phyloP scores from a whole-genome alignment of 2,113 vertebrate species.

The Potamarius usumacintae region DNA sequence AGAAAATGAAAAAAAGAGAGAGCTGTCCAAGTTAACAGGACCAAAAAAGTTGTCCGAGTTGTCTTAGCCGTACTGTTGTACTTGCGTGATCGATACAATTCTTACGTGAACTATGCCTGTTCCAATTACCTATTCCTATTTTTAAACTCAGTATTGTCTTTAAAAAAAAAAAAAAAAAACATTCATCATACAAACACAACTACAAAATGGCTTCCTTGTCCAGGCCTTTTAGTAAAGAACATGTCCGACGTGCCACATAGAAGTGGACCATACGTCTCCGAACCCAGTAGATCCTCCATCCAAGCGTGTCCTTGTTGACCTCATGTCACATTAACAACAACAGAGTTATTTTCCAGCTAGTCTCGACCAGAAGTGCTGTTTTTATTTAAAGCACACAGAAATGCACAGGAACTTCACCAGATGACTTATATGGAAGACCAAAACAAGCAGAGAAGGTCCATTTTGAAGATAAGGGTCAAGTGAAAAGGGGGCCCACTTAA shows the following conservation, averaged over 20 bases:
- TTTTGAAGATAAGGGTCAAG: slow-evolving; percentile 68
- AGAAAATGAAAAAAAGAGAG: background rate
- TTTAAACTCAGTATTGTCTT: background rate
- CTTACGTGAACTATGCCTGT: background rate
- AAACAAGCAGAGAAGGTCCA: slow-evolving; percentile 48
- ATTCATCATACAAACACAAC: background rate
- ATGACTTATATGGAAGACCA: slow-evolving; percentile 28
- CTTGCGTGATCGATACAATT: too few species aligned
- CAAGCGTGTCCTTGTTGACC: background rate
- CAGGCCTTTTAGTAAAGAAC: background rate
- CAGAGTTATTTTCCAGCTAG: background rate
- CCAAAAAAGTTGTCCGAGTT: background rate
- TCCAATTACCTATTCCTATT: background rate
- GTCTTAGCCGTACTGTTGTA: background rate
- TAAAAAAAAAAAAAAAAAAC: too few species aligned
- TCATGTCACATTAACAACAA: background rate
- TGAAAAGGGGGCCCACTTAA: slow-evolving; percentile 51
- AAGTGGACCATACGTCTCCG: background rate
- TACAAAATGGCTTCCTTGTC: background rate
- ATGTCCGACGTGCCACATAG: background rate
- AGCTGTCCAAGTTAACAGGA: background rate
- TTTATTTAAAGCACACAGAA: background rate
- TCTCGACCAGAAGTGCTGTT: background rate
- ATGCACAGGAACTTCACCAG: slow-evolving; percentile 9
- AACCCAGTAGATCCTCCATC: background rate